Conservation (phyloP, 2,888 invertebrate genomes). For the Herminia tarsipennalis region DNA sequence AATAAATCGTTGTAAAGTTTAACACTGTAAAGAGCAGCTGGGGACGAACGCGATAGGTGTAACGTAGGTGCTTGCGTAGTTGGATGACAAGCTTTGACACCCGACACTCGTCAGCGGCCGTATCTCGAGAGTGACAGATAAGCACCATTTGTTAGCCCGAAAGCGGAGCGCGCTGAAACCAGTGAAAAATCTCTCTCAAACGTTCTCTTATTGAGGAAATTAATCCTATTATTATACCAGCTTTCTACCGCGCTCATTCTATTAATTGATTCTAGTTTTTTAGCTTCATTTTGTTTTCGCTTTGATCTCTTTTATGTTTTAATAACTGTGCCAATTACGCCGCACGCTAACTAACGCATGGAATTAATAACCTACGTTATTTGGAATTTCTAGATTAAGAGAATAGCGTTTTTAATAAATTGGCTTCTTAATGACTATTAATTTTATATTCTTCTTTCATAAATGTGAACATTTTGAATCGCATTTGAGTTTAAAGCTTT, state of each 20-base stretch:
- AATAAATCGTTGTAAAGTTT: conserved; percentile 54
- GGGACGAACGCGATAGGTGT: conserved; percentile 41
- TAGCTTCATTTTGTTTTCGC: not conserved
- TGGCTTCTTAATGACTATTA: too few species aligned
- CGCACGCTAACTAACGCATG: too few species aligned
- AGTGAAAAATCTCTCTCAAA: conserved; percentile 43
- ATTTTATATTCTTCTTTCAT: too few species aligned
- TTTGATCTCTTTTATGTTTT: conserved; percentile 20
- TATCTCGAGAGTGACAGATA: conserved; percentile 69
- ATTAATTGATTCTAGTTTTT: conserved; percentile 21
- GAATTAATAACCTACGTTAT: too few species aligned
- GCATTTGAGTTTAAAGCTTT: too few species aligned
- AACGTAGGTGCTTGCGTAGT: conserved; percentile 45
- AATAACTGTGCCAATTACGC: conserved; percentile 12
- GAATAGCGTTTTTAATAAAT: too few species aligned
- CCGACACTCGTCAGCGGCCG: conserved; percentile 65
- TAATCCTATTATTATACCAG: conserved; percentile 36
- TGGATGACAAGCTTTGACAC: conserved; percentile 68
- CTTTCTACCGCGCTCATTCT: conserved; percentile 18
- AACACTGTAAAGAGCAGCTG: conserved; percentile 44
- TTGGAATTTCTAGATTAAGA: too few species aligned
- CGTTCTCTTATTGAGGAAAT: conserved; percentile 39
- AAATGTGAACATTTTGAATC: too few species aligned
- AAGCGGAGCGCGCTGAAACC: conserved; percentile 52
- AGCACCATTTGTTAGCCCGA: conserved; percentile 66